A percentile compares a stretch with the other conserved stretches of the same genome.
Conservation (phyloP, 2,113 vertebrate genomes). For the Aspidoscelis tigris region DNA sequence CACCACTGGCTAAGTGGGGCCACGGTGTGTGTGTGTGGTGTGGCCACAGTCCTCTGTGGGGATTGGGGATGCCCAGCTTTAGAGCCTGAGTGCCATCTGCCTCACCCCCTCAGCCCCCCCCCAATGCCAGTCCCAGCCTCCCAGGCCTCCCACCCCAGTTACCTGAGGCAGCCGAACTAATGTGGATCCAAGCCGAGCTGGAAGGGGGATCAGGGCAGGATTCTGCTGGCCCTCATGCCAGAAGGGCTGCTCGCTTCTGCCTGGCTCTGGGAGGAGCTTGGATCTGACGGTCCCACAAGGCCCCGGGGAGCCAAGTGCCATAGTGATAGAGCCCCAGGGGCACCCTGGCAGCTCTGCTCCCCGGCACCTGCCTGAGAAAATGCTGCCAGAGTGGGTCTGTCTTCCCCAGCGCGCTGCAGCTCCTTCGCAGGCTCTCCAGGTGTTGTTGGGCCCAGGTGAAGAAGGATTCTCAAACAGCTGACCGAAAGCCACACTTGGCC, state of each 20-base stretch:
- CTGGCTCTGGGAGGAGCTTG: fast-evolving
- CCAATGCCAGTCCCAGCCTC: background rate
- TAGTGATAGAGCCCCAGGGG: conserved; percentile 45
- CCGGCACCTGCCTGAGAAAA: no score
- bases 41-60: no score
- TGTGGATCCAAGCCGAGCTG: conserved; percentile 76
- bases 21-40: no score
- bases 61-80: no score
- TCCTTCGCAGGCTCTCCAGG: no score
- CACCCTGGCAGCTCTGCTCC: no score
- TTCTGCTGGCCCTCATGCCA: background rate
- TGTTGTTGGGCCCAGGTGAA: no score
- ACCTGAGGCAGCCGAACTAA: conserved; percentile 84
- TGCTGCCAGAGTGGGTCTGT: no score
- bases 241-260: background rate
- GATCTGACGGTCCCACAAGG: background rate
- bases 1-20: no score
- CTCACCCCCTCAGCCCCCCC: background rate
- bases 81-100: background rate
- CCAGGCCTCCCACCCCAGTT: conserved; percentile 43
- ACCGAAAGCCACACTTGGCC: no score
- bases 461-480: no score
- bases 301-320: conserved; percentile 26
- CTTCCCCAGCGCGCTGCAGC: no score
- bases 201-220: conserved; percentile 49